phyloP scores from a whole-genome alignment of 2,113 vertebrate genomes.

The Halcyon malimbica region DNA sequence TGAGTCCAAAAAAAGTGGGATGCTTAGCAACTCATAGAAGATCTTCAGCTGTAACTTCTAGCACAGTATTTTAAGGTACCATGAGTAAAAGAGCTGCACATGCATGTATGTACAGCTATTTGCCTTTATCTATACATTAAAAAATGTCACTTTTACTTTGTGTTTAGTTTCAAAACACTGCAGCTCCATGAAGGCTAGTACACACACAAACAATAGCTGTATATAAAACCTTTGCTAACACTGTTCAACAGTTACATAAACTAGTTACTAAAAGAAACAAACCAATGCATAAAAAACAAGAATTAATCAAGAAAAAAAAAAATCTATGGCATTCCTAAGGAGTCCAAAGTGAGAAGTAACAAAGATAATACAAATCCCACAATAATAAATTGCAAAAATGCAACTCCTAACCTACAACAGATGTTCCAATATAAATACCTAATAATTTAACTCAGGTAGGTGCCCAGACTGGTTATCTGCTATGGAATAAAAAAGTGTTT shows the following conservation, averaged over 20 bases:
- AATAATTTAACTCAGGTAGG: background rate
- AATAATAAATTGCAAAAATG: background rate
- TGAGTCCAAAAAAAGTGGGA: background rate
- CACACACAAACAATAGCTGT: background rate
- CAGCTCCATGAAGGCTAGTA: background rate
- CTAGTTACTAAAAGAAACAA: background rate
- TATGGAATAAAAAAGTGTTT: background rate
- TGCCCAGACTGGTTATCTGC: background rate
- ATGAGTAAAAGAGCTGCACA: background rate
- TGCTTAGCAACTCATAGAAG: background rate
- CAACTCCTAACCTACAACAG: background rate
- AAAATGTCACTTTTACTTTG: background rate
- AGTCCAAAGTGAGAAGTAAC: background rate
- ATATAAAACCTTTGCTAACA: background rate
- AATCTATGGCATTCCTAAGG: background rate
- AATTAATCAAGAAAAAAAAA: background rate
- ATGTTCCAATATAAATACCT: background rate
- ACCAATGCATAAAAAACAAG: background rate
- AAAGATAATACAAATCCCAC: background rate
- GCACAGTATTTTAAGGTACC: background rate
- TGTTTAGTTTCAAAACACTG: background rate
- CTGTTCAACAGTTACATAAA: background rate
- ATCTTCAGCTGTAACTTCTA: background rate
- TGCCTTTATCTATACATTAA: background rate
- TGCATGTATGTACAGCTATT: background rate